phyloP scores from a whole-genome alignment of 2,113 vertebrate species.

The Setophaga coronata region DNA sequence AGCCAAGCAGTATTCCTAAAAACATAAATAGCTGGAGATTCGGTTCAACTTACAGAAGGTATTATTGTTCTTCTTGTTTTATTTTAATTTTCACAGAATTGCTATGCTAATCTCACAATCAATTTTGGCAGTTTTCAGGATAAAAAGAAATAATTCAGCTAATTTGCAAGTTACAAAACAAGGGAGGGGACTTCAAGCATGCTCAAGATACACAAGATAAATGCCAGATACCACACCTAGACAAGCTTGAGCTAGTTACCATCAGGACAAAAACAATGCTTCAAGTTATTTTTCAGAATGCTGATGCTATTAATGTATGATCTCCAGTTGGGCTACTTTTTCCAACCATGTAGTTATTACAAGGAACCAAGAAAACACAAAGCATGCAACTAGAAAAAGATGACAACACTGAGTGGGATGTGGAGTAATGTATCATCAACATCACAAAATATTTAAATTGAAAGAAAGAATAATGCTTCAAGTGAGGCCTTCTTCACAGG shows the following conservation, averaged over 20 bases:
- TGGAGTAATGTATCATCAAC: neutral
- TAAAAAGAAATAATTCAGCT: constrained; percentile 10
- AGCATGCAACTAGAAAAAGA: neutral
- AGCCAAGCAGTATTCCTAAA: constrained; percentile 8
- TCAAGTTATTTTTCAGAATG: neutral
- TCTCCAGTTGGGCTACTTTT: neutral
- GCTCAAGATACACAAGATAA: neutral
- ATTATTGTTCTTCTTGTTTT: neutral
- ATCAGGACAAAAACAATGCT: constrained; percentile 40
- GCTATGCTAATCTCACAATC: neutral
- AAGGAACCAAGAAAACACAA: neutral
- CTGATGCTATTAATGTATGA: neutral
- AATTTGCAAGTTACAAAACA: constrained; percentile 47
- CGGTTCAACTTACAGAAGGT: neutral
- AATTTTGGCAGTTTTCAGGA: neutral
- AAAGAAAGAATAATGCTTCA: neutral
- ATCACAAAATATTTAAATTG: neutral
- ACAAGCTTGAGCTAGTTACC: constrained; percentile 45
- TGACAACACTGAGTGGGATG: neutral
- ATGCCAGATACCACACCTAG: constrained; percentile 50
- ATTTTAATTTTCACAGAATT: neutral
- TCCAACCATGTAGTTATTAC: neutral
- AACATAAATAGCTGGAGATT: neutral
- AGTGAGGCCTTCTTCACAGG: neutral
- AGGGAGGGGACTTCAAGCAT: constrained; percentile 27